Percentiles rank a stretch among this genome's conserved stretches.
Conservation (phyloP, 2,888 invertebrate genomes). For the Hofmannophila pseudospretella region DNA sequence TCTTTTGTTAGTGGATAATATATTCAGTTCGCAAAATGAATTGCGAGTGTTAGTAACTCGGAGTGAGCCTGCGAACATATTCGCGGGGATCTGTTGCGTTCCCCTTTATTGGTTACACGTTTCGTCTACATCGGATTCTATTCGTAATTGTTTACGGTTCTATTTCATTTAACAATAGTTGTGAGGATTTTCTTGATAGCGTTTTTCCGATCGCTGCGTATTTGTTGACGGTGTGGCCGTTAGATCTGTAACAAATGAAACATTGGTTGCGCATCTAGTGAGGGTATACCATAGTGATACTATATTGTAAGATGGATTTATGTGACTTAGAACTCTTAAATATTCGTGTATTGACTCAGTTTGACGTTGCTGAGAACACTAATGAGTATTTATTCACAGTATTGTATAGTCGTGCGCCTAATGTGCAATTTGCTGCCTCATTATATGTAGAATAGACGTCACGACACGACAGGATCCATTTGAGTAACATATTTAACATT, state of each 20-base stretch:
- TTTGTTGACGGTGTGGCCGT: constrained; percentile 49
- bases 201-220: constrained; percentile 53
- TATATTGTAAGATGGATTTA: no score
- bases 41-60: constrained; percentile 76
- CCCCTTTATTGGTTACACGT: constrained; percentile 50
- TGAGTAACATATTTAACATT: constrained; percentile 4
- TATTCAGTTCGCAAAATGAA: constrained; percentile 78
- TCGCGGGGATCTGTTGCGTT: constrained; percentile 73
- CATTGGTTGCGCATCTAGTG: no score
- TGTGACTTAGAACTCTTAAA: no score
- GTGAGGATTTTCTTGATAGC: constrained; percentile 36
- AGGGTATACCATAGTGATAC: no score
- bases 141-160: constrained; percentile 50
- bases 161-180: constrained; percentile 42
- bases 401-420: constrained; percentile 9
- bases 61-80: constrained; percentile 76
- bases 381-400: constrained; percentile 34
- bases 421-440: constrained; percentile 12
- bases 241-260: constrained; percentile 16
- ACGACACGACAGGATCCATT: constrained; percentile 7
- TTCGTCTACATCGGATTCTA: constrained; percentile 52
- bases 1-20: constrained; percentile 55
- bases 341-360: constrained; percentile 39
- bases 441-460: constrained; percentile 7
- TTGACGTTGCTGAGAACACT: constrained; percentile 40